Percentiles rank a stretch among this genome's conserved stretches.
Conservation (phyloP, 2,888 invertebrate genomes). For the Morinoia aosen region DNA sequence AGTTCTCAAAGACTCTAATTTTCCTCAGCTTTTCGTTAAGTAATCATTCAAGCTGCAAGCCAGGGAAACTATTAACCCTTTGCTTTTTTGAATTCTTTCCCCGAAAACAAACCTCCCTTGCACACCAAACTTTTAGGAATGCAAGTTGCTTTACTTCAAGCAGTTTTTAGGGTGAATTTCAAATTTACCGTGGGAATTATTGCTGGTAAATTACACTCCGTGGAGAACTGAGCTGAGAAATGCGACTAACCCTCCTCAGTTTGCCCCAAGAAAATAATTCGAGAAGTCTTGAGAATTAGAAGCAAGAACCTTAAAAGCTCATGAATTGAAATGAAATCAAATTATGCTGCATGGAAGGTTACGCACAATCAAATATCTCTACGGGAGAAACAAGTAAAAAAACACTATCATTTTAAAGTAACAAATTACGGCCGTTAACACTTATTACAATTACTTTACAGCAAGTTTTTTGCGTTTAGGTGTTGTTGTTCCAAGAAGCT, state of each 20-base stretch:
- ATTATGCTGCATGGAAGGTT: neutral
- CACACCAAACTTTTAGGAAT: neutral
- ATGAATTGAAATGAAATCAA: neutral
- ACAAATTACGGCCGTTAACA: neutral
- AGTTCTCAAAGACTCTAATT: neutral
- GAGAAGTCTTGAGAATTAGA: neutral
- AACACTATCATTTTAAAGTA: neutral
- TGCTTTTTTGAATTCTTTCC: neutral
- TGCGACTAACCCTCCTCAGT: neutral
- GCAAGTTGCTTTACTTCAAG: neutral
- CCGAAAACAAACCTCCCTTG: neutral
- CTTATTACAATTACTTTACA: neutral
- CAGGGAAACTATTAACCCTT: neutral
- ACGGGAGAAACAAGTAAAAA: neutral
- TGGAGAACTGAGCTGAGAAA: neutral
- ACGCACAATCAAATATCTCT: too few relatives aligned
- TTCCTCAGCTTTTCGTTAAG: neutral
- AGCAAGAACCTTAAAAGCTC: neutral
- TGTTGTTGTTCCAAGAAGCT: neutral
- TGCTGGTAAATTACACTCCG: neutral
- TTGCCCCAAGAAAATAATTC: neutral
- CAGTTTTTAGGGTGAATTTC: neutral
- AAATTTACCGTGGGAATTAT: neutral
- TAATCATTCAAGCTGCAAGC: neutral
- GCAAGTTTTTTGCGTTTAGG: neutral